Conservation (phyloP, 2,797 vertebrate genomes). For the Scomberomorus guttatus region DNA sequence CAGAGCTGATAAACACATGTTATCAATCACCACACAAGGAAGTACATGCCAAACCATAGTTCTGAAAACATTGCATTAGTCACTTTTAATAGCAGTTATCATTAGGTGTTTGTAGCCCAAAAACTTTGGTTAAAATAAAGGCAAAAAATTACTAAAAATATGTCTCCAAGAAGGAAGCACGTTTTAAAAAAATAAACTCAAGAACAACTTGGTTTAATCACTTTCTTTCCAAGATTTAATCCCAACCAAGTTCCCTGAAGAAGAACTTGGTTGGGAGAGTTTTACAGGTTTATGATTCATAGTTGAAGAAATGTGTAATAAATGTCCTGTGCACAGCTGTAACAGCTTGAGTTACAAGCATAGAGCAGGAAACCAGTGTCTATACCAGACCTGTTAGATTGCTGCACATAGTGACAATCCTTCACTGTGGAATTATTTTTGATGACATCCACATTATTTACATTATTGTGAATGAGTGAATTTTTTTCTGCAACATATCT, state of each 20-base stretch:
- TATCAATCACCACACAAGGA: too few species aligned
- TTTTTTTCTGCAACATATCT: too few species aligned
- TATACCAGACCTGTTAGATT: background rate
- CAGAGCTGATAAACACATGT: constrained; percentile 18
- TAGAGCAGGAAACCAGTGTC: background rate
- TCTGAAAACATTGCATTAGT: background rate
- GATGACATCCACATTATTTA: too few species aligned
- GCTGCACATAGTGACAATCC: background rate
- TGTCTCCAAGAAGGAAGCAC: background rate
- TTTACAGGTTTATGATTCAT: constrained; percentile 8
- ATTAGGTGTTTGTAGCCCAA: background rate
- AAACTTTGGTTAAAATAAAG: background rate
- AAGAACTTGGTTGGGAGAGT: too few species aligned
- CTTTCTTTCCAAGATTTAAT: background rate
- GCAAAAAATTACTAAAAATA: background rate
- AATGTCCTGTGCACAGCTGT: background rate
- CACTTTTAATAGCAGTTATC: background rate
- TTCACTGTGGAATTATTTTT: too few species aligned
- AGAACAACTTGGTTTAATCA: background rate
- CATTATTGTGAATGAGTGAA: too few species aligned
- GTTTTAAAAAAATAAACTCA: too few species aligned
- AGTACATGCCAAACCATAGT: too few species aligned
- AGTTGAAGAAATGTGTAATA: background rate
- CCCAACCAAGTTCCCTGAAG: background rate
- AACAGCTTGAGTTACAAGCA: background rate